phyloP scores from a whole-genome alignment of 2,113 vertebrate genomes.

The Eira barbara region DNA sequence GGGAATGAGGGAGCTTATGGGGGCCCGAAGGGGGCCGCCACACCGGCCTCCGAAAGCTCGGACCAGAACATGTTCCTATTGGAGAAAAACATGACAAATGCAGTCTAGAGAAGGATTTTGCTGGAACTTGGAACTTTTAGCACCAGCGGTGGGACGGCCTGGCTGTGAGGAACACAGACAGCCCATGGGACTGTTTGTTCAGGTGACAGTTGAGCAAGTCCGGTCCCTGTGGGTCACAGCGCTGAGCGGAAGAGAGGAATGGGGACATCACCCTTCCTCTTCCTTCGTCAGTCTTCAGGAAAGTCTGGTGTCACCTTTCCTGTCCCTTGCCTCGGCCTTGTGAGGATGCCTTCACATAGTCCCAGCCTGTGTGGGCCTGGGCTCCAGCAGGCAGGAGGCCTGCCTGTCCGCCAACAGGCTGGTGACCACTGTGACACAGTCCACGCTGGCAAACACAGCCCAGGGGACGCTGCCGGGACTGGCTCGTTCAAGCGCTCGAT shows the following conservation, averaged over 20 bases:
- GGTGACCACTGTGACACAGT: background rate
- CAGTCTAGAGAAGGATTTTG: background rate
- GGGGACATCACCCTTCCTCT: background rate
- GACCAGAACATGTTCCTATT: background rate
- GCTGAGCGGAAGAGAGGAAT: background rate
- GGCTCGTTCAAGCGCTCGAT: background rate
- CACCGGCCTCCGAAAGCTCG: background rate
- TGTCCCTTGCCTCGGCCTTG: background rate
- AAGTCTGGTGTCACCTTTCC: background rate
- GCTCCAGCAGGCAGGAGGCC: background rate
- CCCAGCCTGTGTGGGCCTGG: background rate
- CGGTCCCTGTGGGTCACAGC: background rate
- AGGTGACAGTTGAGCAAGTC: accelerated
- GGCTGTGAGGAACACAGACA: accelerated
- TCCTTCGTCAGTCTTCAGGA: background rate
- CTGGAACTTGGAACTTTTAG: background rate
- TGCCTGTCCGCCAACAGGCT: background rate
- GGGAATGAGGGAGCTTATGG: background rate
- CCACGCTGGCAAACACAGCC: background rate
- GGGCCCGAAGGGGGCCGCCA: background rate
- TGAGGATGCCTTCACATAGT: background rate
- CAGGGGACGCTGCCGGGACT: background rate
- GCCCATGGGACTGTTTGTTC: background rate
- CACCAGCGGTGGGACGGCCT: background rate
- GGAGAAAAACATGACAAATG: background rate